phyloP scores from a whole-genome alignment of 2,888 invertebrate species.

The Orthosia cruda region DNA sequence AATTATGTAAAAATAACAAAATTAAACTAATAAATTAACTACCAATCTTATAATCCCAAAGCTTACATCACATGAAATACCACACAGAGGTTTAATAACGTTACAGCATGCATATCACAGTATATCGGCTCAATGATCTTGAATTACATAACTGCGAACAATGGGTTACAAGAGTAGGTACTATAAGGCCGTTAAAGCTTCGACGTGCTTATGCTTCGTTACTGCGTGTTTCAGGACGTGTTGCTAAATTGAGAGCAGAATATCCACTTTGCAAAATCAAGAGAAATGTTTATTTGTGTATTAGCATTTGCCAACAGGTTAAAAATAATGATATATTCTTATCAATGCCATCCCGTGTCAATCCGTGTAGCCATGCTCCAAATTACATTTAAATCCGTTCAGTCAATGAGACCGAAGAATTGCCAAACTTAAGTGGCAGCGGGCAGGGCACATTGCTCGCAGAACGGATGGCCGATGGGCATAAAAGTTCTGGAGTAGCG shows the following conservation, averaged over 20 bases:
- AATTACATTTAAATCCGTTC: too few species aligned
- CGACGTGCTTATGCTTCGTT: constrained; percentile 55
- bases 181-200: constrained; percentile 55
- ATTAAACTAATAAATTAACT: background rate
- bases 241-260: constrained; percentile 32
- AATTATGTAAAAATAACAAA: background rate
- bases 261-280: constrained; percentile 6
- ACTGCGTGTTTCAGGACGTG: constrained; percentile 58
- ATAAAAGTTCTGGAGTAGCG: too few species aligned
- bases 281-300: too few species aligned
- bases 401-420: too few species aligned
- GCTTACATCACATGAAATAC: constrained; percentile 42
- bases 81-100: constrained; percentile 31
- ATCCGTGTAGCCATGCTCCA: too few species aligned
- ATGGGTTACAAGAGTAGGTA: constrained; percentile 61
- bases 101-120: constrained; percentile 52
- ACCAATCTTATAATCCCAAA: constrained; percentile 3
- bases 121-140: constrained; percentile 69
- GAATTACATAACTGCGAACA: constrained; percentile 67
- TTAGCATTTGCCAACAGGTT: too few species aligned
- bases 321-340: too few species aligned
- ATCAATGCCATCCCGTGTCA: too few species aligned
- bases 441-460: too few species aligned
- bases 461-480: too few species aligned
- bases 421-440: too few species aligned